Evolutionary conservation across 2,888 invertebrate species (phyloP), one percentile per base, ranked within the genome.

Genomic region (Xylophagus ater): DNA sequence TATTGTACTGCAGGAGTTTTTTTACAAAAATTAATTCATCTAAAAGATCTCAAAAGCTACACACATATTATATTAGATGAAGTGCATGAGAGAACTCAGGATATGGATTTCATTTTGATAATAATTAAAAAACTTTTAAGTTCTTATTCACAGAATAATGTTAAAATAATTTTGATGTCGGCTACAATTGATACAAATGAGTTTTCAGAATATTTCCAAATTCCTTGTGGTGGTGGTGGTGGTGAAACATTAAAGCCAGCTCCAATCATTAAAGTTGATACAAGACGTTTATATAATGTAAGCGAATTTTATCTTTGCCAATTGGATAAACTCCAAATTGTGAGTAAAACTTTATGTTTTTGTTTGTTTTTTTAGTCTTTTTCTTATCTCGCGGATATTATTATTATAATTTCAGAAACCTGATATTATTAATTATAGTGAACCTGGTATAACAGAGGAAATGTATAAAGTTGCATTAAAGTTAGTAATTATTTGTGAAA

Each of bases 21-120:
- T 25, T 68, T 94, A 8, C 83, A 90, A 57, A 84, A 80, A 60
- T 43, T 73, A 55, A 78, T 93, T 21, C 56, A 56, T 14, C 55
- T 69, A 1, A 86, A 84, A 58, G 74, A 73, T 17, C 70, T 94
- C 66, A 72, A 75, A 30, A 72, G 78, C 42, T 94, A 72, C 54
- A 89, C 92, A 0, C 96, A 96, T 56, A 75, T 96, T 25, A 78
- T 94, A 43, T 67, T 96, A 6, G 94, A 94, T 57, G 94, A 96
- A 67, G 85, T 94, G 1, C 92, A 96, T 53, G 96, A 96, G 62
- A 71, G 96, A 25, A 85, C 86, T 50, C 81, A 87, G 56, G 86
- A 93, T 18, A 86, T 90, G 73, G 96, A 96, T 57, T 90, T 96
- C 57, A 66, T 88, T 2, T 60, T 96, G 15, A 68, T 94, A 9